Percentiles rank a stretch among this genome's conserved stretches.
Conservation (phyloP, 2,113 vertebrate genomes). For the Dasyurus viverrinus region DNA sequence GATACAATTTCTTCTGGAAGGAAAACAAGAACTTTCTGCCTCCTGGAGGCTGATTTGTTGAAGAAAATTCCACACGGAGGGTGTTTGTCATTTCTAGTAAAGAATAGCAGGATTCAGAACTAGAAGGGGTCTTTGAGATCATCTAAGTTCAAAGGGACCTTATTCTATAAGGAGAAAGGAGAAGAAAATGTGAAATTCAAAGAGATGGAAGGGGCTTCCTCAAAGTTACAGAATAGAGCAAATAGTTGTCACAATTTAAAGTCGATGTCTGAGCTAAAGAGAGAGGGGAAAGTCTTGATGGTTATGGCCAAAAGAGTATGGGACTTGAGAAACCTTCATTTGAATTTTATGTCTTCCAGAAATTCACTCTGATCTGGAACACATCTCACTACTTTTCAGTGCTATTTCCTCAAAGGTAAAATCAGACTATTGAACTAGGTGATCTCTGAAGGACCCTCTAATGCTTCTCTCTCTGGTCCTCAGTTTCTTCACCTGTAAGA, state of each 20-base stretch:
- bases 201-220: not conserved
- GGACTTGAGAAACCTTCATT: not conserved
- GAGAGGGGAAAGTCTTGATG: not conserved
- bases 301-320: not conserved
- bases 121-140: not conserved
- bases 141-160: not conserved
- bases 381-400: not conserved
- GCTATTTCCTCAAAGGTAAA: not conserved
- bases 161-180: not conserved
- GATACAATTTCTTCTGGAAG: not conserved
- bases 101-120: not conserved
- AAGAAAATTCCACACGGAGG: not conserved
- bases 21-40: not conserved
- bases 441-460: not conserved
- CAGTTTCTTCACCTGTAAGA: not conserved
- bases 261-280: not conserved
- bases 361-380: not conserved
- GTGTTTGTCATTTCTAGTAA: not conserved
- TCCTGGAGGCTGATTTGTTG: not conserved
- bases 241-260: not conserved
- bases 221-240: not conserved
- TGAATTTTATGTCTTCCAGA: not conserved
- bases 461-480: not conserved
- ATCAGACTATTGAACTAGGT: not conserved
- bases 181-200: not conserved